phyloP scores from a whole-genome alignment of 1,140 invertebrate genomes.

The Sminthurides bifidus region DNA sequence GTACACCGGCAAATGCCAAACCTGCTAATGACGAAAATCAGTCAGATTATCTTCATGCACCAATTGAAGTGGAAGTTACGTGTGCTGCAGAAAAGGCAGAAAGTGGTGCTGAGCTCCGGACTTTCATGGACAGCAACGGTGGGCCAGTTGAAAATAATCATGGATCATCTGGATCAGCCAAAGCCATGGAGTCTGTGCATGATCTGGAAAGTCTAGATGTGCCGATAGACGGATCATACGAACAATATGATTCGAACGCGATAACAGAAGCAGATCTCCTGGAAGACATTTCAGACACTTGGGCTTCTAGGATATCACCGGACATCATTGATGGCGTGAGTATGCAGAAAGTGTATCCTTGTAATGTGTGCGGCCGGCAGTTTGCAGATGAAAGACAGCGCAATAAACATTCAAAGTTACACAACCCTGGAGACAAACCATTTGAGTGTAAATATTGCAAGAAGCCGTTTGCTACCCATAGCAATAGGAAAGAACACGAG shows the following conservation, averaged over 20 bases:
- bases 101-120: too few relatives aligned
- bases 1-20: too few relatives aligned
- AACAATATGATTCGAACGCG: too few relatives aligned
- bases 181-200: too few relatives aligned
- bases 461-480: conserved; percentile 21
- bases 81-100: too few relatives aligned
- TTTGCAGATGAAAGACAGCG: conserved; percentile 14
- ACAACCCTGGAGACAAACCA: conserved; percentile 5
- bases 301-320: background rate
- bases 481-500: conserved; percentile 35
- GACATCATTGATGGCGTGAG: background rate
- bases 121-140: too few relatives aligned
- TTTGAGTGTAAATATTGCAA: conserved; percentile 25
- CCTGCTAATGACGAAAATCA: too few relatives aligned
- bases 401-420: conserved; percentile 3
- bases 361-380: conserved; percentile 13
- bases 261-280: background rate
- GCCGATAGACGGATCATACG: background rate
- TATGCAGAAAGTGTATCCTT: background rate
- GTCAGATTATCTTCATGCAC: too few relatives aligned
- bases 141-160: too few relatives aligned
- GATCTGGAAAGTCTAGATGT: background rate
- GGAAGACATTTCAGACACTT: background rate
- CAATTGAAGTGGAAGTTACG: too few relatives aligned
- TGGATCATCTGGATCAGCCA: too few relatives aligned